These are phyloP conservation scores for Halichoeres trimaculatus DNA, from an alignment of 2,113 vertebrate species.

Conservation along the genomic window DNA sequence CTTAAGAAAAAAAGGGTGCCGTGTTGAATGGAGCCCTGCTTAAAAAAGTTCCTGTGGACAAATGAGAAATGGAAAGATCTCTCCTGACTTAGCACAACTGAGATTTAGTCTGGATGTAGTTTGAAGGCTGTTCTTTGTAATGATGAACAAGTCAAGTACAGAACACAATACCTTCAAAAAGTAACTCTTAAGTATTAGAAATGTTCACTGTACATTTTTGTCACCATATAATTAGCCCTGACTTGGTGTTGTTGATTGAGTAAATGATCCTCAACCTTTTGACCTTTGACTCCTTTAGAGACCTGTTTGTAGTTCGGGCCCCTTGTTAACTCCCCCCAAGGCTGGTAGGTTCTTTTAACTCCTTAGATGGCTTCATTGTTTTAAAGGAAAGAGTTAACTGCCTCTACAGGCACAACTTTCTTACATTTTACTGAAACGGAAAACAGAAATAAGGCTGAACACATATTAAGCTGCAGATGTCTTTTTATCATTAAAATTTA, in stretches of 20 bases:
- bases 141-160: no score
- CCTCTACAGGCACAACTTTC: background rate
- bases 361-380: background rate
- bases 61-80: constrained; percentile 64
- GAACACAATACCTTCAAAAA: no score
- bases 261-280: background rate
- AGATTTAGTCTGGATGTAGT: background rate
- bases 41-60: constrained; percentile 61
- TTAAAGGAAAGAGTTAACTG: background rate
- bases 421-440: background rate
- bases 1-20: constrained; percentile 63
- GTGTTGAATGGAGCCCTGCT: constrained; percentile 67
- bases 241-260: background rate
- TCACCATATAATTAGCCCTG: background rate
- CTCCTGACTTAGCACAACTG: constrained; percentile 5
- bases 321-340: no score
- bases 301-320: no score
- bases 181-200: background rate
- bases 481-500: no score
- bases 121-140: background rate
- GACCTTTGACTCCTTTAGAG: background rate
- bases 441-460: background rate
- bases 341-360: no score
- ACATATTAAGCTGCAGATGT: background rate
- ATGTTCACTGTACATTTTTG: background rate